Conservation (phyloP, 2,797 vertebrate species). For the Amazona finschi region DNA sequence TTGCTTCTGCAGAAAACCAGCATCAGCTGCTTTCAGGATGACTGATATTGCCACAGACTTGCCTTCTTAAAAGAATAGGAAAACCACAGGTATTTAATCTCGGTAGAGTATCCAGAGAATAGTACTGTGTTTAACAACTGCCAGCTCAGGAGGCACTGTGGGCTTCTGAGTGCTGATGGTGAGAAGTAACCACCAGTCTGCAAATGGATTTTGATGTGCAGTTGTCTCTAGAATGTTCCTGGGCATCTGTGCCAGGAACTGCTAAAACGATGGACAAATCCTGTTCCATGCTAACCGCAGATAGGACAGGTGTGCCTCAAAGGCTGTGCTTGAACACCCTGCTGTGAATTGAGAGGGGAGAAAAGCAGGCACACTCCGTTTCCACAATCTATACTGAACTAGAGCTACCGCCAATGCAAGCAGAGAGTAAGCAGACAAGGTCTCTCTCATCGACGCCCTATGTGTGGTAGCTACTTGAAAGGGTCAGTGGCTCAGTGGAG, state of each 20-base stretch:
- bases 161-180: neutral
- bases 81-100: neutral
- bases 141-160: neutral
- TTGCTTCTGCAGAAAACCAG: neutral
- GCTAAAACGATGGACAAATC: neutral
- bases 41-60: neutral
- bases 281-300: neutral
- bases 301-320: neutral
- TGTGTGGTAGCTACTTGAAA: neutral
- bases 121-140: neutral
- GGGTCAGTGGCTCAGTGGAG: neutral
- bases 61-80: neutral
- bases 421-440: neutral
- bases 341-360: neutral
- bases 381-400: neutral
- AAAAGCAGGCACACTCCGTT: neutral
- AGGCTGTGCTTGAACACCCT: neutral
- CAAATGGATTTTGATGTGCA: neutral
- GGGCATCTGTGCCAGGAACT: neutral
- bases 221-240: neutral
- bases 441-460: fast-evolving
- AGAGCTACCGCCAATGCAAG: neutral
- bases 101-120: neutral
- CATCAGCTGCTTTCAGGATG: neutral
- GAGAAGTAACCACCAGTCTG: neutral